These are phyloP conservation scores for Acrossocheilus fasciatus DNA, from an alignment of 2,797 vertebrate genomes.

Conservation along the genomic window DNA sequence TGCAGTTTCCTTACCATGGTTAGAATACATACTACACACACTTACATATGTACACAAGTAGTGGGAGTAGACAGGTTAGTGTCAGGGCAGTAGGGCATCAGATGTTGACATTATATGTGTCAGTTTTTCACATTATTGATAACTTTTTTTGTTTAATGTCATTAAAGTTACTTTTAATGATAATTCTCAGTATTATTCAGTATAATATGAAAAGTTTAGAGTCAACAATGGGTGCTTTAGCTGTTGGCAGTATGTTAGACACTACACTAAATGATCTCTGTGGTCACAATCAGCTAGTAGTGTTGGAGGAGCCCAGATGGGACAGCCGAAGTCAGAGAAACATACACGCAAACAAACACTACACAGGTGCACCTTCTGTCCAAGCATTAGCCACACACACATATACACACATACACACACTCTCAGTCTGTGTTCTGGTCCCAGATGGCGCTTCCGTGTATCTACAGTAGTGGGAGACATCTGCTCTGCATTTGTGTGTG, in stretches of 20 bases:
- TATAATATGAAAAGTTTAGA: not conserved
- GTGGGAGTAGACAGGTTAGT: not conserved
- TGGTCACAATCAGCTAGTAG: not conserved
- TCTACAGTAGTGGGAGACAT: constrained; percentile 82
- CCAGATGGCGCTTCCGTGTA: constrained; percentile 82
- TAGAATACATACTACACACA: constrained; percentile 78
- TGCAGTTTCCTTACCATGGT: constrained; percentile 88
- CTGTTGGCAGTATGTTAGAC: not conserved
- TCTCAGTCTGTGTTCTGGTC: constrained; percentile 62
- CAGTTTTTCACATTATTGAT: not conserved
- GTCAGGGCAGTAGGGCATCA: not conserved
- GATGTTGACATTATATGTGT: not conserved
- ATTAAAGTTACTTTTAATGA: not conserved
- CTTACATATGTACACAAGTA: constrained; percentile 56
- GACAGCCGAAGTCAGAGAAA: constrained; percentile 44
- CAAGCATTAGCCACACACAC: constrained; percentile 35
- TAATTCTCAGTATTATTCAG: not conserved
- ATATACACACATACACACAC: constrained; percentile 57
- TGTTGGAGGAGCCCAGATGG: constrained; percentile 23
- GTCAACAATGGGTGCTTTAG: not conserved
- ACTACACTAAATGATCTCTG: constrained; percentile 26
- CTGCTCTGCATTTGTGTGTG: constrained; percentile 70
- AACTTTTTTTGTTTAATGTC: not conserved
- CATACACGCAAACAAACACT: constrained; percentile 48
- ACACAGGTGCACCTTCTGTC: constrained; percentile 61